Evolutionary conservation across 2,113 vertebrate species (phyloP).

Genomic region (Alethe diademata): DNA sequence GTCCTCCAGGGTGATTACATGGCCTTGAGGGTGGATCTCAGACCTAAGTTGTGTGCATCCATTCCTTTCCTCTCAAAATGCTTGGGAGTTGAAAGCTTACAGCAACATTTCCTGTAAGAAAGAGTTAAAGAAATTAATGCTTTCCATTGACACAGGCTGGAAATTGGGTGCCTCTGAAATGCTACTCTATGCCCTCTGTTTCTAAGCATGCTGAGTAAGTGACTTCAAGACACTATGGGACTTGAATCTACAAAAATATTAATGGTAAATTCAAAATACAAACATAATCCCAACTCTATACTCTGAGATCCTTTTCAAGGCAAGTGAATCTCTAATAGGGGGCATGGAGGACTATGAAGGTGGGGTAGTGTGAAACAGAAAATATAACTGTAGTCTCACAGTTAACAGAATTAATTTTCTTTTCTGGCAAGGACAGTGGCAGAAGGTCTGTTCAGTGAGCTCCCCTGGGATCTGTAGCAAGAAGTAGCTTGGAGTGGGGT

Average conservation of each 20-base stretch:
- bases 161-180: neutral
- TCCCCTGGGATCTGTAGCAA: neutral
- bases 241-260: neutral
- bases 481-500: neutral
- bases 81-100: neutral
- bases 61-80: neutral
- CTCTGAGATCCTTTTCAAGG: neutral
- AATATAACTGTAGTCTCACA: neutral
- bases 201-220: neutral
- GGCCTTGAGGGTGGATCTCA: neutral
- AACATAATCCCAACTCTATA: neutral
- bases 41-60: neutral
- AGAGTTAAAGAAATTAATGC: neutral
- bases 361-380: neutral
- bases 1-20: neutral
- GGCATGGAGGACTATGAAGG: neutral
- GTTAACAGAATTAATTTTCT: neutral
- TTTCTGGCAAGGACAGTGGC: neutral
- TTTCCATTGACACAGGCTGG: neutral
- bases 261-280: neutral
- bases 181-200: neutral
- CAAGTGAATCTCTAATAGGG: neutral
- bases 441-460: neutral
- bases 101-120: neutral
- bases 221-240: neutral